A percentile compares a stretch with the other conserved stretches of the same genome.
phyloP scores from a whole-genome alignment of 1,140 invertebrate species.

The Zaprionus nigranus region DNA sequence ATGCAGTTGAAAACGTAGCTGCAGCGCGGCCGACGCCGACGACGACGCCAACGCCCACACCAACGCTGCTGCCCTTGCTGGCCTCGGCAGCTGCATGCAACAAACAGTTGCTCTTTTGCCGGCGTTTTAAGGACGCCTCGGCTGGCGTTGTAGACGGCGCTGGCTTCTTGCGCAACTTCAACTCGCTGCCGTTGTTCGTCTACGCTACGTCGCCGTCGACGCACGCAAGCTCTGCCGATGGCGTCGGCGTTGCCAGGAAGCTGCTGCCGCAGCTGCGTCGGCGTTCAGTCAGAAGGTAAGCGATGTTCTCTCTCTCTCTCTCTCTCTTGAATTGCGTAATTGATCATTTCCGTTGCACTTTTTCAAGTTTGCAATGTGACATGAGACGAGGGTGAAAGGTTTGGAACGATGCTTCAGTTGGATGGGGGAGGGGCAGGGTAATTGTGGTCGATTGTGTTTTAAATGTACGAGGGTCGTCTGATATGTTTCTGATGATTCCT shows the following conservation, averaged over 20 bases:
- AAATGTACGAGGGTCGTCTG: background rate
- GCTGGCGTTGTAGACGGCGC: constrained; percentile 19
- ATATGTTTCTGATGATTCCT: too few species aligned
- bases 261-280: constrained; percentile 64
- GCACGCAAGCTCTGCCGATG: constrained; percentile 74
- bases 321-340: constrained; percentile 64
- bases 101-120: constrained; percentile 77
- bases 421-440: background rate
- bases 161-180: constrained; percentile 76
- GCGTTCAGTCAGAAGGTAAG: constrained; percentile 74
- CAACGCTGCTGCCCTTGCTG: constrained; percentile 63
- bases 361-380: constrained; percentile 1
- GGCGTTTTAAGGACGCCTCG: constrained; percentile 74
- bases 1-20: constrained; percentile 15
- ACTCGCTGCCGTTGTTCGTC: constrained; percentile 76
- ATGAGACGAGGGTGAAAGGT: background rate
- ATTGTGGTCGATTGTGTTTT: background rate
- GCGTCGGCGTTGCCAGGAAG: constrained; percentile 78
- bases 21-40: constrained; percentile 18
- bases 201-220: constrained; percentile 78
- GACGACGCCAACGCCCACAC: constrained; percentile 40
- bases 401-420: background rate
- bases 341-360: constrained; percentile 71
- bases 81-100: constrained; percentile 69
- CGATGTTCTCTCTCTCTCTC: constrained; percentile 18